Evolutionary conservation across 2,888 invertebrate species (phyloP).

Genomic region (Nomada fabriciana): DNA sequence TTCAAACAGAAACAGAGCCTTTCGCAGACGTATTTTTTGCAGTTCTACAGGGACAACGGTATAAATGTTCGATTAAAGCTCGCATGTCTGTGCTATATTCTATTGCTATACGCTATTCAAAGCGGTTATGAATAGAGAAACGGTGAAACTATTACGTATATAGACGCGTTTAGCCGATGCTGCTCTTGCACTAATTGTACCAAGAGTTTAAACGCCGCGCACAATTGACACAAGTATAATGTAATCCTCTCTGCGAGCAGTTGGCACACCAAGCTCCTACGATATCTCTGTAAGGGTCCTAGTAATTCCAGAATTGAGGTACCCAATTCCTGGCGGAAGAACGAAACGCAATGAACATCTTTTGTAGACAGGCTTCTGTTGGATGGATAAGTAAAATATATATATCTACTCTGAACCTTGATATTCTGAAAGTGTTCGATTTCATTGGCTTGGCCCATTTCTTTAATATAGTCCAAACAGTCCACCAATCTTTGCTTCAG

Average conservation of each 20-base stretch:
- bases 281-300: slow-evolving; percentile 75
- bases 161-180: slow-evolving; percentile 77
- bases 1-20: slow-evolving; percentile 80
- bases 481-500: slow-evolving; percentile 79
- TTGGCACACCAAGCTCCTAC: slow-evolving; percentile 76
- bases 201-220: slow-evolving; percentile 77
- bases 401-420: slow-evolving; percentile 69
- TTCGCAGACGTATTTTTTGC: slow-evolving; percentile 81
- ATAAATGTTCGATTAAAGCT: slow-evolving; percentile 30
- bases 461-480: slow-evolving; percentile 78
- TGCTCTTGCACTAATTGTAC: slow-evolving; percentile 79
- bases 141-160: slow-evolving; percentile 76
- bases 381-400: background rate
- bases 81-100: background rate
- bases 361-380: background rate
- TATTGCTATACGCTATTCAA: too few species aligned
- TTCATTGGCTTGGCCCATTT: slow-evolving; percentile 80
- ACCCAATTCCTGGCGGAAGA: slow-evolving; percentile 78
- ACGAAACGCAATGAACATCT: background rate
- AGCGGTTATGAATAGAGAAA: too few species aligned
- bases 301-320: slow-evolving; percentile 78
- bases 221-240: slow-evolving; percentile 79
- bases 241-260: slow-evolving; percentile 76
- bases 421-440: slow-evolving; percentile 82
- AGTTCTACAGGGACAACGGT: slow-evolving; percentile 70